Percentiles rank a stretch among this genome's conserved stretches.
These are phyloP conservation scores for Temnothorax ravouxi DNA, from an alignment of 2,888 invertebrate species.

Conservation along the genomic window DNA sequence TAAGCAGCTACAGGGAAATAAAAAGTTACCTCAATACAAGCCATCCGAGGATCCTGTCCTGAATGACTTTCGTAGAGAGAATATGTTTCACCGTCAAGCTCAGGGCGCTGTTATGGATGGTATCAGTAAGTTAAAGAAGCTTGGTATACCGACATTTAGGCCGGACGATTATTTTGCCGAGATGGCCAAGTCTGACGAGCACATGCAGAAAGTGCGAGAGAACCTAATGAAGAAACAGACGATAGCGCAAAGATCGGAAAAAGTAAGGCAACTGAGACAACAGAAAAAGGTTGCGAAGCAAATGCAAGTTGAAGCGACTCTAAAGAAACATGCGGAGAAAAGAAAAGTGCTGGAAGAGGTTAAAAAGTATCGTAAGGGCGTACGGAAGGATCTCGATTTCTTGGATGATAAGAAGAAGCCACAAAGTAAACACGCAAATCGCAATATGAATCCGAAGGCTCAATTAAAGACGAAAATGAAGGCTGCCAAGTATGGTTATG, in stretches of 20 bases:
- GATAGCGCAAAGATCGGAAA: conserved; percentile 95
- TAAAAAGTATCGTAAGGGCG: conserved; percentile 96
- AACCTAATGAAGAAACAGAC: conserved; percentile 94
- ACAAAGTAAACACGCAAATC: conserved; percentile 62
- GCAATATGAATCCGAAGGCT: conserved; percentile 76
- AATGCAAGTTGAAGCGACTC: conserved; percentile 93
- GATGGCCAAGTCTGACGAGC: conserved; percentile 99
- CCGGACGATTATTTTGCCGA: conserved; percentile 99
- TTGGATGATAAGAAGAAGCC: conserved; percentile 89
- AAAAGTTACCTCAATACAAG: conserved; percentile 89
- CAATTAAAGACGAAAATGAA: conserved; percentile 90
- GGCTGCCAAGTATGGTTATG: conserved; percentile 96
- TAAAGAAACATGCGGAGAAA: conserved; percentile 96
- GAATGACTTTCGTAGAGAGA: conserved; percentile 97
- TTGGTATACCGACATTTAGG: conserved; percentile 92
- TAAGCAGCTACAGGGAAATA: conserved; percentile 90
- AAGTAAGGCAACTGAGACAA: conserved; percentile 95
- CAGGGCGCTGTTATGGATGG: conserved; percentile 95
- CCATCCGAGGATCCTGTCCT: conserved; percentile 92
- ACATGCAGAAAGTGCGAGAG: conserved; percentile 98
- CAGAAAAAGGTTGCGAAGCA: conserved; percentile 98
- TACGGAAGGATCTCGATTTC: conserved; percentile 93
- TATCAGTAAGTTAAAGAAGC: conserved; percentile 91
- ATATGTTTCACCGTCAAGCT: conserved; percentile 94
- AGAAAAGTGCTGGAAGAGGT: conserved; percentile 96